phyloP scores from a whole-genome alignment of 2,888 invertebrate genomes.

The Machimus atricapillus region DNA sequence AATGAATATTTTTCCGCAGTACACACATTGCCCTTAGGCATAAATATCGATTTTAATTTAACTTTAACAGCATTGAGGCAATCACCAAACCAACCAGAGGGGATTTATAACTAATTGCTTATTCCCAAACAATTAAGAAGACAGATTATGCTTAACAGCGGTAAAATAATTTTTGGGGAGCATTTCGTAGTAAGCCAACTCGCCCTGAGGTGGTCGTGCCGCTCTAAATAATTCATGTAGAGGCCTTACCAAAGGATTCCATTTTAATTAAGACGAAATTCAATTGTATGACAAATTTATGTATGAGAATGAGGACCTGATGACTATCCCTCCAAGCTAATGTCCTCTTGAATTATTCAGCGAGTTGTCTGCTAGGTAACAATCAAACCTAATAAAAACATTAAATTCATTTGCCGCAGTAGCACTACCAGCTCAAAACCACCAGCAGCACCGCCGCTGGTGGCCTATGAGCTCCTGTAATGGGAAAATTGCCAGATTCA shows the following conservation, averaged over 20 bases:
- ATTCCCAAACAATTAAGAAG: background rate
- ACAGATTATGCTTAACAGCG: background rate
- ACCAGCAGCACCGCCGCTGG: background rate
- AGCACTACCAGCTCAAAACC: background rate
- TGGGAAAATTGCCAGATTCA: background rate
- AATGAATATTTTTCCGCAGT: background rate
- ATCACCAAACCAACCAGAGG: background rate
- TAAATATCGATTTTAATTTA: background rate
- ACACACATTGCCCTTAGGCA: background rate
- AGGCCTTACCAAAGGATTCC: slow-evolving; percentile 42
- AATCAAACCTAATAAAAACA: slow-evolving; percentile 11
- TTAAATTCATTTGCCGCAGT: slow-evolving; percentile 5
- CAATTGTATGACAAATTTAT: slow-evolving; percentile 42
- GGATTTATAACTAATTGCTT: background rate
- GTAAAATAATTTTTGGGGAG: background rate
- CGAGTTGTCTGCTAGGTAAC: slow-evolving; percentile 21
- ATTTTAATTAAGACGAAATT: slow-evolving; percentile 42
- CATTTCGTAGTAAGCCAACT: background rate
- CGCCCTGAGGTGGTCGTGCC: background rate
- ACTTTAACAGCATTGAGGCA: background rate
- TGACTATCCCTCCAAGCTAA: slow-evolving; percentile 3
- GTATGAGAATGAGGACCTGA: slow-evolving; percentile 9
- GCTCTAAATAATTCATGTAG: slow-evolving; percentile 42
- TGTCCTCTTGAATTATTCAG: slow-evolving; percentile 19
- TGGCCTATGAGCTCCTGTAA: background rate